Evolutionary conservation across 2,797 vertebrate species (phyloP).

Genomic region (Pangasius krempfi): DNA sequence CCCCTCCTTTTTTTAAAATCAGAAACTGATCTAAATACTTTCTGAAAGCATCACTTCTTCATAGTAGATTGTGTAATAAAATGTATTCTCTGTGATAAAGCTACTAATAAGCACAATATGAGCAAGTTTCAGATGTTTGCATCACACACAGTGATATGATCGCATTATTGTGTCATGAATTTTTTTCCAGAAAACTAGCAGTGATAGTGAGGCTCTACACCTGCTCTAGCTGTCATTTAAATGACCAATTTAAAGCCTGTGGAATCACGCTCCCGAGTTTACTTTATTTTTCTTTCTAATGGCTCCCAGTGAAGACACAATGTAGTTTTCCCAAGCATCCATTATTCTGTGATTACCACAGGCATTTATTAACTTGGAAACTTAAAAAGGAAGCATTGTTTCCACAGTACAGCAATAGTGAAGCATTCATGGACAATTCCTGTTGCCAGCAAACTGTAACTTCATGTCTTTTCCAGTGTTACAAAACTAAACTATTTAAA

Average conservation of each 20-base stretch:
- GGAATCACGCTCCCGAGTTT: background rate
- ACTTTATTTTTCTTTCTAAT: background rate
- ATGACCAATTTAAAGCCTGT: background rate
- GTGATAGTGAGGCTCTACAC: background rate
- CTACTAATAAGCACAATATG: background rate
- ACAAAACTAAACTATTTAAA: background rate
- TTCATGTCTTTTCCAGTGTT: background rate
- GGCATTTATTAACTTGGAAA: background rate
- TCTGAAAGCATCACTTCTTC: background rate
- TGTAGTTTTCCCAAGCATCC: background rate
- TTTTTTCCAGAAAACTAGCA: slow-evolving; percentile 1
- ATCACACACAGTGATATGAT: background rate
- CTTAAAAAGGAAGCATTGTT: background rate
- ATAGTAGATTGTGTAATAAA: background rate
- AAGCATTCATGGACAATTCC: background rate
- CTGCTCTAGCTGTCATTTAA: background rate
- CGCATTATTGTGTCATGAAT: background rate
- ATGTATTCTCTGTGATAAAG: background rate
- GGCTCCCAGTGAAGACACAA: background rate
- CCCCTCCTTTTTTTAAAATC: background rate
- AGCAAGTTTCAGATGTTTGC: background rate
- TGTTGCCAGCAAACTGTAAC: background rate
- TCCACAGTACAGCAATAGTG: background rate
- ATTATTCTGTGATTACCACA: background rate
- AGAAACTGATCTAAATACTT: background rate